phyloP scores from a whole-genome alignment of 2,888 invertebrate genomes.

The Biston stratarius region DNA sequence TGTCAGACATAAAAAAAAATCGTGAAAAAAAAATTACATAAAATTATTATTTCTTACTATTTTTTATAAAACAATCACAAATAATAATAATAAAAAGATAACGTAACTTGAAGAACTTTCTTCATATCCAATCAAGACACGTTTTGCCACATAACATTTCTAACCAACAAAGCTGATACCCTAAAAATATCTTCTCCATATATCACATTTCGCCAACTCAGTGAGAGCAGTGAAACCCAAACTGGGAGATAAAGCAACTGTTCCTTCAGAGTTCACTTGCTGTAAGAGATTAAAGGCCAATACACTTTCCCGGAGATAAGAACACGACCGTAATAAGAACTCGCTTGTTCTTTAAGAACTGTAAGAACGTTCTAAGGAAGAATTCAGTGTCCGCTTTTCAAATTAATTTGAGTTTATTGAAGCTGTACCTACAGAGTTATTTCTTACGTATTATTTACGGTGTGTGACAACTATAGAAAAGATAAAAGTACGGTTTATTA shows the following conservation, averaged over 20 bases:
- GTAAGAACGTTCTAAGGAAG: slow-evolving; percentile 37
- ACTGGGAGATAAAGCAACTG: slow-evolving; percentile 24
- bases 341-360: slow-evolving; percentile 43
- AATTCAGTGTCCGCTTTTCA: slow-evolving; percentile 39
- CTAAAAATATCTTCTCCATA: slow-evolving; percentile 47
- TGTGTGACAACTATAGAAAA: no score
- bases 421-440: slow-evolving; percentile 20
- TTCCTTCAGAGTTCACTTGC: slow-evolving; percentile 48
- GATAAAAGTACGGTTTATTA: no score
- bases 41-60: no score
- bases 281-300: slow-evolving; percentile 57
- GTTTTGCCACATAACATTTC: background rate
- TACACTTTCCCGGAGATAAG: slow-evolving; percentile 46
- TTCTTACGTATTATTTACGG: no score
- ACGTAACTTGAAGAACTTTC: background rate
- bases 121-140: background rate
- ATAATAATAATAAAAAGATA: background rate
- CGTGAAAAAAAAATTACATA: no score
- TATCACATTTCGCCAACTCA: slow-evolving; percentile 50
- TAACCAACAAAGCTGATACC: slow-evolving; percentile 27
- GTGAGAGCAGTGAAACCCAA: slow-evolving; percentile 50
- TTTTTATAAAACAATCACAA: no score
- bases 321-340: slow-evolving; percentile 53
- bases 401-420: slow-evolving; percentile 30
- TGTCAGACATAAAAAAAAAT: no score